Conservation (phyloP, 2,888 invertebrate genomes). For the Lypha dubia region DNA sequence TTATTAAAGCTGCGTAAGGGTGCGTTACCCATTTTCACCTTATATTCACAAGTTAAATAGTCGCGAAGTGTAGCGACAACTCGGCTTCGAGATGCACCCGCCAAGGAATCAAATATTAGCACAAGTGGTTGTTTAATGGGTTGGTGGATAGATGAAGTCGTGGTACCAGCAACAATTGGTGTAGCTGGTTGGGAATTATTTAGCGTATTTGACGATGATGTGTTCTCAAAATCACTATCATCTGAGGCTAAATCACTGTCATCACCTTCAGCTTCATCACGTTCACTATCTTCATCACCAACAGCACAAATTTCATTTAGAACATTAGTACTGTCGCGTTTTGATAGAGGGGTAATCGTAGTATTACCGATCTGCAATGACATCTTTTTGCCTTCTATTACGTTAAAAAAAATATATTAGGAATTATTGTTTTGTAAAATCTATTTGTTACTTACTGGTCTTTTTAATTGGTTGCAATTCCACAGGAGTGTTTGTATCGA, state of each 20-base stretch:
- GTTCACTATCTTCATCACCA: constrained; percentile 89
- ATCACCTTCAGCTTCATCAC: constrained; percentile 92
- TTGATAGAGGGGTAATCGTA: constrained; percentile 85
- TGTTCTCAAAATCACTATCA: constrained; percentile 80
- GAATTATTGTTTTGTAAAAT: neutral
- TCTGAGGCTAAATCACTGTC: constrained; percentile 88
- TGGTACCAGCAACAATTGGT: constrained; percentile 47
- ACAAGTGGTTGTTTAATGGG: constrained; percentile 89
- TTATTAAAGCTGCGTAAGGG: constrained; percentile 87
- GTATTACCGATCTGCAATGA: constrained; percentile 88
- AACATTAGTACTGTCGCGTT: constrained; percentile 81
- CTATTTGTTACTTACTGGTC: constrained; percentile 78
- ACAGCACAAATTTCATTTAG: constrained; percentile 84
- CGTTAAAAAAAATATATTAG: constrained; percentile 24
- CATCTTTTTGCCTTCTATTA: constrained; percentile 83
- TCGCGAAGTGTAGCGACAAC: constrained; percentile 96
- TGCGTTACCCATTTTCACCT: constrained; percentile 85
- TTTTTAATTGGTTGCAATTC: constrained; percentile 85
- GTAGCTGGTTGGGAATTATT: constrained; percentile 71
- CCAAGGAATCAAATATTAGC: constrained; percentile 96
- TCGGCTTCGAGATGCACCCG: constrained; percentile 90
- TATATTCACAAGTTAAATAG: constrained; percentile 94
- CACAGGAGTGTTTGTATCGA: constrained; percentile 86
- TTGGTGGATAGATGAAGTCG: constrained; percentile 64
- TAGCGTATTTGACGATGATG: constrained; percentile 69